Evolutionary conservation across 2,113 vertebrate species (phyloP), one percentile per base, ranked within the genome.

Genomic region (Esox niger): DNA sequence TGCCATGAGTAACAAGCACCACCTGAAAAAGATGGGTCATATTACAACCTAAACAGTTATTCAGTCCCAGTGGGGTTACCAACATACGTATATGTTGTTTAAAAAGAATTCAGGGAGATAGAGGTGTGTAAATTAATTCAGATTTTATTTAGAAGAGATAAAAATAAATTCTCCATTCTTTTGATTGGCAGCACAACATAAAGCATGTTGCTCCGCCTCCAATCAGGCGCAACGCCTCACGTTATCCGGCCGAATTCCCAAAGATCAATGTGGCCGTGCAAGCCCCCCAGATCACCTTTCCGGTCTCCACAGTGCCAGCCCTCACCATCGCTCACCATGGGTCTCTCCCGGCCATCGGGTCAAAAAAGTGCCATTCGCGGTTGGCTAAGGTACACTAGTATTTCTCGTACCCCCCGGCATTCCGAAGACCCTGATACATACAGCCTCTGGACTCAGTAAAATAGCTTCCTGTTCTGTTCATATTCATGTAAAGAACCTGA

Each of bases 321-420:
- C 52, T 81, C 60, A 67, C 88, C 3, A 68, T 89, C 6, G 15
- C 69, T 55, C 31, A 49, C 6, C 47, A 9, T 0, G n/a, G 62
- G 26, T 79, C 64, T 66, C 69, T 26, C 21, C 80, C 80, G 0
- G 1, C 64, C 58, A 66, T 85, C 59, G 71, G 77, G 6, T 69
- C 85, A 38, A 38, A 81, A 26, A 81, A 75, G 78, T 80, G 73
- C 29, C 59, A 25, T 23, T 83, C 69, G 20, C 59, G 69, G 9
- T 25, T 64, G 23, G 27, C n/a, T 10, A 73, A 92, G 89, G 88
- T 93, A 67, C 54, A 54, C 23, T 20, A n/a, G 31, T n/a, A 52
- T 52, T 52, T n/a, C n/a, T n/a, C n/a, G n/a, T n/a, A n/a, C n/a
- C n/a, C n/a, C n/a, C n/a, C n/a, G n/a, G n/a, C n/a, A n/a, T 15